Percentiles rank a stretch among this genome's conserved stretches.
Evolutionary conservation across 1,140 invertebrate species (phyloP).

Genomic region (Bilobella aurantiaca): DNA sequence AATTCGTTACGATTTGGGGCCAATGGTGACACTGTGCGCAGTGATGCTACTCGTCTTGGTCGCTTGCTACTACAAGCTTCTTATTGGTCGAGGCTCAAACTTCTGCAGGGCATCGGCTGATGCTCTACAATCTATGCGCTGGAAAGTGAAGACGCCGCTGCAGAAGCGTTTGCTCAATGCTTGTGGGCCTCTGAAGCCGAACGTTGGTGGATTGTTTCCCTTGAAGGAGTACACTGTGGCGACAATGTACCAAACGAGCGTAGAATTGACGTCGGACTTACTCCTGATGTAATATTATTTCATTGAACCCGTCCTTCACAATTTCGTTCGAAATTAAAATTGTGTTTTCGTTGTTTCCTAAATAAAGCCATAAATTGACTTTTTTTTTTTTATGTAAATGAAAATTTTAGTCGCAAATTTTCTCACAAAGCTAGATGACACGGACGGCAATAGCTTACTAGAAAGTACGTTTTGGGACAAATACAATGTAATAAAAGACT

Average conservation of each 20-base stretch:
- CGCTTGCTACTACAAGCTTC: not conserved
- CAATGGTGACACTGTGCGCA: not conserved
- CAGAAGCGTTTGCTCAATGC: not conserved
- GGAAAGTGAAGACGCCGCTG: not conserved
- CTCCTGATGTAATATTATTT: not conserved
- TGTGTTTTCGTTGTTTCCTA: too few relatives aligned
- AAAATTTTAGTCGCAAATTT: too few relatives aligned
- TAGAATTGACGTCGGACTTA: not conserved
- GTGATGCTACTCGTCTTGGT: not conserved
- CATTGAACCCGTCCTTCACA: too few relatives aligned
- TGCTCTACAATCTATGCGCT: not conserved
- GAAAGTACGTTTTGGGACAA: too few relatives aligned
- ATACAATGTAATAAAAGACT: too few relatives aligned
- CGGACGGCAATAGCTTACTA: too few relatives aligned
- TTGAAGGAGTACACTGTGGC: not conserved
- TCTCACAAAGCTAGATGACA: too few relatives aligned
- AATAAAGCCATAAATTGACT: too few relatives aligned
- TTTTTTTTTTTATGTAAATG: too few relatives aligned
- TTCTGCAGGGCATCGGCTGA: not conserved
- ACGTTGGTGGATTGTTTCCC: not conserved
- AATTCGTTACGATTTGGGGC: not conserved
- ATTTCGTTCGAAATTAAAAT: too few relatives aligned
- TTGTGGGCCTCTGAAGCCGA: not conserved
- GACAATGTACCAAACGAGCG: not conserved
- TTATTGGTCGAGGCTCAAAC: not conserved